Percentiles rank a stretch among this genome's conserved stretches.
Evolutionary conservation across 2,113 vertebrate species (phyloP).

Genomic region (Xiphophorus couchianus): DNA sequence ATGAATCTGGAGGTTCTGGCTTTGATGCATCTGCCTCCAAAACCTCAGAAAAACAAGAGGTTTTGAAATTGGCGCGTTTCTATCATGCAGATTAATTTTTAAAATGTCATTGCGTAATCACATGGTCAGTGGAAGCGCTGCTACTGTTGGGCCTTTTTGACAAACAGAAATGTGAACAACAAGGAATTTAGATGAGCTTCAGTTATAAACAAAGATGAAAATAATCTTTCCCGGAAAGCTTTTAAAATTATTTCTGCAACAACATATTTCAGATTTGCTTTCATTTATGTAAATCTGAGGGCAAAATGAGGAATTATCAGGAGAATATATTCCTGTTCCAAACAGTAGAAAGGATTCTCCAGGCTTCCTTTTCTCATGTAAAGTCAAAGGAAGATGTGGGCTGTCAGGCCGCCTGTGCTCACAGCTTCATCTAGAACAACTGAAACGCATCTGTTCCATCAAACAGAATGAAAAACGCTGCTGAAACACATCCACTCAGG

Average conservation of each 20-base stretch:
- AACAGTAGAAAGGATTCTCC: neutral
- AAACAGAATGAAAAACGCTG: constrained; percentile 20
- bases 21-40: too few species aligned
- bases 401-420: neutral
- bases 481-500: constrained; percentile 19
- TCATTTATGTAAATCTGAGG: neutral
- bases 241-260: neutral
- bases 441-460: constrained; percentile 18
- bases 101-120: too few species aligned
- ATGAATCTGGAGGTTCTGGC: too few species aligned
- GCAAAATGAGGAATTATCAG: neutral
- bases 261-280: neutral
- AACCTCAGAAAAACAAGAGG: too few species aligned
- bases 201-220: neutral
- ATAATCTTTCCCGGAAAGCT: neutral
- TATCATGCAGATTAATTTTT: too few species aligned
- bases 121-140: too few species aligned
- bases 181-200: constrained; percentile 5
- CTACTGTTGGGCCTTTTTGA: too few species aligned
- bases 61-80: too few species aligned
- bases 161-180: constrained; percentile 8
- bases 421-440: constrained; percentile 8
- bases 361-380: neutral
- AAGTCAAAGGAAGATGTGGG: neutral
- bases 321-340: neutral